Evolutionary conservation across 1,140 invertebrate species (phyloP), one percentile per base, ranked within the genome.

Genomic region (Hermatobates lingyangjiaoensis): DNA sequence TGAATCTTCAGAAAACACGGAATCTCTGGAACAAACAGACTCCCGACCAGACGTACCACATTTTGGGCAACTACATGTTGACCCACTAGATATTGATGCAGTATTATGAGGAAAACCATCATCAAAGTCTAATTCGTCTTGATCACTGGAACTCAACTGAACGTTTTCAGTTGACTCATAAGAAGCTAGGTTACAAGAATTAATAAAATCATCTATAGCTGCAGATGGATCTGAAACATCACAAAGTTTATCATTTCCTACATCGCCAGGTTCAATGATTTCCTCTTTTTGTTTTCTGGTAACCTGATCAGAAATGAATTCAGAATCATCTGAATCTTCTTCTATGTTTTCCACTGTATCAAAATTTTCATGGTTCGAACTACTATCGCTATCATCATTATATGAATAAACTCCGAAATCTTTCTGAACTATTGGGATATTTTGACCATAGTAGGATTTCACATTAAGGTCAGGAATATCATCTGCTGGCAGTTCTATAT

Each of bases 401-500:
- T 12, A 42, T 18, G 39, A 42, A 42, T 42, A 42, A 7, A 18
- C 39, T 20, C 39, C 39, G 18, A 42, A 42, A 42, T 42, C 39
- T 5, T 42, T 20, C 21, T 12, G 39, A 42, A 42, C 39, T 7
- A 20, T 20, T 18, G 39, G 39, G 4, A 42, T 42, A 18, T 42
- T 18, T 12, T 42, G 7, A 12, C 39, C 39, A 20, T 42, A 42
- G 18, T 42, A 42, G 39, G 39, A 42, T 20, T 42, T 42, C 14
- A 42, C 39, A 42, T 42, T 42, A 42, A 42, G 39, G 39, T 42
- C 39, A 42, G 39, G 39, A 12, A 42, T 42, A 12, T 20, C 39
- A 14, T 42, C 18, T 20, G 18, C 5, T 42, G 39, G 21, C 14
- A 12, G 39, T 20, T 42, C 39, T 42, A 18, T 20, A 14, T 42